Conservation (phyloP, 2,888 invertebrate species). For the Pilophorus perplexus region DNA sequence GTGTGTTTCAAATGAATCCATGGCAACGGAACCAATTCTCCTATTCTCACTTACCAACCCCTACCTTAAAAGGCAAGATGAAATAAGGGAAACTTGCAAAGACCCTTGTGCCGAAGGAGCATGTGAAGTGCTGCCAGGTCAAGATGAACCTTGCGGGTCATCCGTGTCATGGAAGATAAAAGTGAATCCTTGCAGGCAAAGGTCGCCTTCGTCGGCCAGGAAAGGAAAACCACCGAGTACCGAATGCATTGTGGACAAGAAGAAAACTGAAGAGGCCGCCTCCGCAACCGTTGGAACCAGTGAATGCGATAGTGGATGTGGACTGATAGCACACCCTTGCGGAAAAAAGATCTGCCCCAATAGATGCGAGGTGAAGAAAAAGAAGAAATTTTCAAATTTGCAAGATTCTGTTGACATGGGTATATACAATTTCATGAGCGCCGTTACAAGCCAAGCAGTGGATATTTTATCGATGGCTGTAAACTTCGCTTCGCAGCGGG, state of each 20-base stretch:
- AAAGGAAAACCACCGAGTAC: not conserved
- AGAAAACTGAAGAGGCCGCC: not conserved
- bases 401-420: not conserved
- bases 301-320: not conserved
- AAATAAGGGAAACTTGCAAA: not conserved
- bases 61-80: not conserved
- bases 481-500: not conserved
- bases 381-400: not conserved
- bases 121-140: conserved; percentile 10
- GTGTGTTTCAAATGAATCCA: not conserved
- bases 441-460: too few relatives aligned
- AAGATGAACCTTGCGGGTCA: not conserved
- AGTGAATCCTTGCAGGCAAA: conserved; percentile 6
- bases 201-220: not conserved
- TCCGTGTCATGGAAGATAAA: conserved; percentile 22
- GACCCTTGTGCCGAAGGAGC: conserved; percentile 19
- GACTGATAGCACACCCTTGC: not conserved
- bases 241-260: conserved; percentile 1
- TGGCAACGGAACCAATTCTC: not conserved
- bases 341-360: conserved; percentile 18
- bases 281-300: not conserved
- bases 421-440: too few relatives aligned
- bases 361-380: conserved; percentile 4
- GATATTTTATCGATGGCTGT: too few relatives aligned
- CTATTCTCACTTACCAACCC: not conserved